Evolutionary conservation across 1,140 invertebrate species (phyloP), one percentile per base, ranked within the genome.

Genomic region (Anoplophora glabripennis): DNA sequence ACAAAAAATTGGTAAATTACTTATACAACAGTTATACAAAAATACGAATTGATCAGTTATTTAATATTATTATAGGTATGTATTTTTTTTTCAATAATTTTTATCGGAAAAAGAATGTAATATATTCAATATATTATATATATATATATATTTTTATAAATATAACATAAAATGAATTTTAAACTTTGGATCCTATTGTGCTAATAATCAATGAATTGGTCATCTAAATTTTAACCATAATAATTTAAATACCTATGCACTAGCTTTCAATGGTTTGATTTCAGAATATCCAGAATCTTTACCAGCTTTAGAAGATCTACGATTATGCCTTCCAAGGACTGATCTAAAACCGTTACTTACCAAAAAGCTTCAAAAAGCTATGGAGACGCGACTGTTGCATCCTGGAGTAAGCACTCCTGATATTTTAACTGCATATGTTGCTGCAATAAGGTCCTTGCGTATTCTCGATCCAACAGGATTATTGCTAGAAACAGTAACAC

Each of bases 401-500:
- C 90, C 92, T 11, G 96, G 94, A 59, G 96, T 99, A 0, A 96
- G 96, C 66, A 99, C 97, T n/a, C 86, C 90, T 38, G 95, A 99
- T 74, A 96, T 99, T 69, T 79, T 99, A 48, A 96, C 94, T 28
- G 96, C 95, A 0, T 99, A 99, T 75, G 90, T 99, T 15, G 89
- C 94, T 15, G 90, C 95, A 34, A 99, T 99, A 12, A 89, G 93
- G 74, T 85, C 95, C 4, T 81, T 99, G 35, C 83, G 92, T 61
- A 87, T 96, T 62, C 79, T 99, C 15, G 97, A 99, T 77, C 89
- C 90, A 8, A 90, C 89, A 35, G 96, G 96, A 21, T 91, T 99
- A 18, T 84, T 99, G 45, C 78, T 99, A 40, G 94, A 99, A 76
- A 87, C 92, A 41, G 93, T 98, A 0, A 98, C 96, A 54, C 90